Conservation (phyloP, 2,888 invertebrate species). For the Axea sp. region DNA sequence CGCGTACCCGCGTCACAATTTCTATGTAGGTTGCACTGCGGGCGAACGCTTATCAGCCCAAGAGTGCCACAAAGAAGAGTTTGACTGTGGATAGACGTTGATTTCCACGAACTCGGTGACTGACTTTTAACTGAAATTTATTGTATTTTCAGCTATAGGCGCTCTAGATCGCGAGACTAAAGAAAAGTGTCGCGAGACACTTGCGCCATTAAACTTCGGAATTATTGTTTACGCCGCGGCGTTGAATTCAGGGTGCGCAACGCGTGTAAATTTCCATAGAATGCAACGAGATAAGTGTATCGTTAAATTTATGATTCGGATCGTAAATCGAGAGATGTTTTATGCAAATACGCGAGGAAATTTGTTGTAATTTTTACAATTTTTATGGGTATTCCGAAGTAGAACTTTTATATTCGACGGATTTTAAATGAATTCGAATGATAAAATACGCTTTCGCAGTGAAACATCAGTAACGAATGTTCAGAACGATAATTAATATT, state of each 20-base stretch:
- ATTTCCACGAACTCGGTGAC: conserved; percentile 33
- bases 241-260: conserved; percentile 15
- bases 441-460: too few relatives aligned
- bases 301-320: conserved; percentile 20
- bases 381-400: not conserved
- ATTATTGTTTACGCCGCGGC: conserved; percentile 33
- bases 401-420: not conserved
- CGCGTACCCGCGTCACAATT: too few relatives aligned
- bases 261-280: conserved; percentile 30
- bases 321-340: not conserved
- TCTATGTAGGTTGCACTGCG: conserved; percentile 18
- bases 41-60: conserved; percentile 9
- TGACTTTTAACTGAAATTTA: conserved; percentile 41
- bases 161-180: conserved; percentile 29
- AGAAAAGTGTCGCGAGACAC: conserved; percentile 36
- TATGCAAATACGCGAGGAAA: conserved; percentile 3
- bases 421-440: too few relatives aligned
- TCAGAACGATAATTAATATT: too few relatives aligned
- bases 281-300: conserved; percentile 17
- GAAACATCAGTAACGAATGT: too few relatives aligned
- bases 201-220: conserved; percentile 38
- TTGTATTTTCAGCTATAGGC: conserved; percentile 21
- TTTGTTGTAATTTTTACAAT: conserved; percentile 1
- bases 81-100: conserved; percentile 36
- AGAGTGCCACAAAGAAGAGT: conserved; percentile 24